Base-by-base conservation (phyloP, 2,797 vertebrate species). In the Sarcoramphus papa region DNA sequence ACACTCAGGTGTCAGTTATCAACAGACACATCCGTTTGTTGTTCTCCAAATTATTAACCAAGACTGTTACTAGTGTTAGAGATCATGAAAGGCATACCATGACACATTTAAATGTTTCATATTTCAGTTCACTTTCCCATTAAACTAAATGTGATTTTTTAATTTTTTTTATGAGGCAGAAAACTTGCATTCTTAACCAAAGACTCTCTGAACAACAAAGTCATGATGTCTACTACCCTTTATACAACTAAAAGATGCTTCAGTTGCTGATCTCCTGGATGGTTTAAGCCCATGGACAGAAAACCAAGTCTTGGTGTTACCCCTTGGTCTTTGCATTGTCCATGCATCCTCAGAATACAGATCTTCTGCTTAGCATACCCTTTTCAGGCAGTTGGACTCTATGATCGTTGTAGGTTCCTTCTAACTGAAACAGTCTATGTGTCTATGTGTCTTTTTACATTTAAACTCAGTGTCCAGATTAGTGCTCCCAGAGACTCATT, bases 371-470 rank as follows among this genome's bases (percentile, higher is more conserved):
- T 40, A 77, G 6, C 12, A 37, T 28, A 60, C 9, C 4, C 3
- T 83, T 80, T 57, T 57, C n/a, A 74, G 40, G 7, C 12, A 43
- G 18, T 21, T 75, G 45, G 8, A 53, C 53, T 72, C 50, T 9
- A 10, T 0, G 0, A n/a, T 12, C 12, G 0, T 14, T 33, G 14
- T 12, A 59, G 25, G 12, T 28, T 27, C 9, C 7, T 59, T 78
- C 30, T 48, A 68, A 3, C 8, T 59, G 48, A 78, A 82, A 81
- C 17, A 21, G 45, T 28, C 3, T 31, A 6, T 25, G 2, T 37
- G 9, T 40, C 27, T 56, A 6, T 41, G 6, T 63, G 28, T 17
- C 30, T 83, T 88, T 60, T 74, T 27, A 12, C 14, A 16, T 80
- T 94, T 73, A 76, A 94, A 50, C 12, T 76, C 24, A 12, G 20